Evolutionary conservation across 2,888 invertebrate genomes (phyloP).

Genomic region (Thumatha senex): DNA sequence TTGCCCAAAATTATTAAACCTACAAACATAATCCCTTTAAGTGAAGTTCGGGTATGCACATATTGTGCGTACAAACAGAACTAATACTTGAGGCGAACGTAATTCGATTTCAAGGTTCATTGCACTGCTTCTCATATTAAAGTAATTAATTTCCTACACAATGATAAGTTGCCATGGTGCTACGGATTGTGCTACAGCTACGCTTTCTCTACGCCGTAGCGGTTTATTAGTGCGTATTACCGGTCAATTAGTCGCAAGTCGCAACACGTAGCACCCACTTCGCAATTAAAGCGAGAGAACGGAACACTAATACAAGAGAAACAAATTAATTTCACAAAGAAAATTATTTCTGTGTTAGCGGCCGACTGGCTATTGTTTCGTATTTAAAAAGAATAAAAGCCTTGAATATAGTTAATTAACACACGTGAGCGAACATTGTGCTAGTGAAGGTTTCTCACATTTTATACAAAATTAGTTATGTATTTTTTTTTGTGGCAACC

Average conservation of each 20-base stretch:
- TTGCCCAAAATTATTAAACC: not conserved
- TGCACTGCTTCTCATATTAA: constrained; percentile 20
- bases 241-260: constrained; percentile 43
- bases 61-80: not conserved
- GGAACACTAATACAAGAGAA: constrained; percentile 46
- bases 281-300: constrained; percentile 44
- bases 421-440: not conserved
- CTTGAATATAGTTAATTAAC: not conserved
- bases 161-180: constrained; percentile 20
- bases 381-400: not conserved
- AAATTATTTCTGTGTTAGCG: constrained; percentile 46
- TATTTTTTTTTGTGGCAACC: too few species aligned
- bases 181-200: constrained; percentile 27
- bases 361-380: constrained; percentile 27
- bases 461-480: too few species aligned
- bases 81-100: not conserved
- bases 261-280: constrained; percentile 48
- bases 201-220: constrained; percentile 8
- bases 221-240: constrained; percentile 34
- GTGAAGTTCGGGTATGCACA: not conserved
- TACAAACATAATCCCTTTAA: not conserved
- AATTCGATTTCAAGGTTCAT: constrained; percentile 24
- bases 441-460: not conserved
- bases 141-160: constrained; percentile 33
- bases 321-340: constrained; percentile 49